A percentile compares a stretch with the other conserved stretches of the same genome.
Evolutionary conservation across 2,888 invertebrate genomes (phyloP).

Genomic region (Chrysolina oricalcia): DNA sequence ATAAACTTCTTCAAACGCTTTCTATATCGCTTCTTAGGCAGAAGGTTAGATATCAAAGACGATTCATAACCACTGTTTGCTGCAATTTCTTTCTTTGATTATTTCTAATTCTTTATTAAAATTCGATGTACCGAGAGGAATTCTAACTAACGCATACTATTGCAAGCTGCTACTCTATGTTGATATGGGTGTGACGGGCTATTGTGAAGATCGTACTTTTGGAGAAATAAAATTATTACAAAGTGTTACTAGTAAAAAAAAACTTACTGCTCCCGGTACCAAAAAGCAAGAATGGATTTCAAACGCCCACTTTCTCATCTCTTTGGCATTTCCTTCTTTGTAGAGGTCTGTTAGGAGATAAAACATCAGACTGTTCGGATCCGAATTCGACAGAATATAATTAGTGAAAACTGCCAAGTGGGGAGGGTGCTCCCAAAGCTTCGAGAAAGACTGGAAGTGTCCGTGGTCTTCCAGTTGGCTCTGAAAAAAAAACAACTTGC

Average conservation of each 20-base stretch:
- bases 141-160: no score
- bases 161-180: no score
- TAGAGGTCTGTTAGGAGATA: constrained; percentile 94
- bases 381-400: constrained; percentile 88
- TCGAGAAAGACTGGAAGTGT: constrained; percentile 89
- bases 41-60: no score
- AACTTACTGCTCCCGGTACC: constrained; percentile 88
- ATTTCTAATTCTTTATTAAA: no score
- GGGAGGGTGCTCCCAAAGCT: constrained; percentile 89
- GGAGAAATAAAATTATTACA: no score
- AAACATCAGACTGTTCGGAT: constrained; percentile 80
- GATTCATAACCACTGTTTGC: no score
- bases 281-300: constrained; percentile 98
- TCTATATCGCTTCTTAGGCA: no score
- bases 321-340: constrained; percentile 88
- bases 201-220: no score
- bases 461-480: constrained; percentile 88
- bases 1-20: no score
- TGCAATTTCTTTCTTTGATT: no score
- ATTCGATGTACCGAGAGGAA: no score
- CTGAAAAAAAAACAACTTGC: constrained; percentile 71
- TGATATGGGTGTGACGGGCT: no score
- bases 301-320: constrained; percentile 98
- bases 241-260: background rate
- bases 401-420: constrained; percentile 96